phyloP scores from a whole-genome alignment of 1,140 invertebrate species.

The Nasonia longicornis region DNA sequence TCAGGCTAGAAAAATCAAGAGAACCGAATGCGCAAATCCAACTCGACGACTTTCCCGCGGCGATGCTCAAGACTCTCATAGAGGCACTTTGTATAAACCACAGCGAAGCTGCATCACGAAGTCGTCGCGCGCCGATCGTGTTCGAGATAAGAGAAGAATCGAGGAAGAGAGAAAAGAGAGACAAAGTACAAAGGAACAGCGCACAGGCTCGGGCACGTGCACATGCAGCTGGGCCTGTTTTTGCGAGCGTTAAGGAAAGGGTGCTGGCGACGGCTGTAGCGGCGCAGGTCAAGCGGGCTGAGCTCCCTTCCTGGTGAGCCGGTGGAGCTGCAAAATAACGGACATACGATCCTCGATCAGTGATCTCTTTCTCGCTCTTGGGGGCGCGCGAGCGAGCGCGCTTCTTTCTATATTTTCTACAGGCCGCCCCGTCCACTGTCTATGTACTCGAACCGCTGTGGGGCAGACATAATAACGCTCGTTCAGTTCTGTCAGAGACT shows the following conservation, averaged over 20 bases:
- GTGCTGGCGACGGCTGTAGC: not conserved
- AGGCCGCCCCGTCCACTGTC: conserved; percentile 67
- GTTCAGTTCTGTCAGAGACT: conserved; percentile 29
- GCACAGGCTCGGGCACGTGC: not conserved
- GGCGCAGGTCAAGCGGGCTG: conserved; percentile 62
- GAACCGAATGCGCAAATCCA: not conserved
- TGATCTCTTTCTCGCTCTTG: conserved; percentile 23
- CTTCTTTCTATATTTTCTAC: conserved; percentile 51
- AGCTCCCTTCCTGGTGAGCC: conserved; percentile 66
- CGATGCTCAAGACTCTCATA: not conserved
- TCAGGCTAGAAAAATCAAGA: not conserved
- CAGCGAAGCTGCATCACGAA: not conserved
- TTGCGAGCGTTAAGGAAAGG: not conserved
- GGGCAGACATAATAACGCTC: conserved; percentile 51
- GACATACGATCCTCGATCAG: conserved; percentile 39
- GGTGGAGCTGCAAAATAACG: conserved; percentile 70
- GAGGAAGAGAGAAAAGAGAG: conserved; percentile 22
- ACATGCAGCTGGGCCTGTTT: not conserved
- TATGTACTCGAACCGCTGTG: conserved; percentile 69
- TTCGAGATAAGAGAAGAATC: not conserved
- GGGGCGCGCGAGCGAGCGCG: too few relatives aligned
- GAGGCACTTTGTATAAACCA: not conserved
- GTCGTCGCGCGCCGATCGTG: not conserved
- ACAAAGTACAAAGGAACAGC: conserved; percentile 6
- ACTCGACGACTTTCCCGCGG: not conserved